Evolutionary conservation across 2,113 vertebrate genomes (phyloP), one percentile per base, ranked within the genome.

Genomic region (Heterotis niloticus): DNA sequence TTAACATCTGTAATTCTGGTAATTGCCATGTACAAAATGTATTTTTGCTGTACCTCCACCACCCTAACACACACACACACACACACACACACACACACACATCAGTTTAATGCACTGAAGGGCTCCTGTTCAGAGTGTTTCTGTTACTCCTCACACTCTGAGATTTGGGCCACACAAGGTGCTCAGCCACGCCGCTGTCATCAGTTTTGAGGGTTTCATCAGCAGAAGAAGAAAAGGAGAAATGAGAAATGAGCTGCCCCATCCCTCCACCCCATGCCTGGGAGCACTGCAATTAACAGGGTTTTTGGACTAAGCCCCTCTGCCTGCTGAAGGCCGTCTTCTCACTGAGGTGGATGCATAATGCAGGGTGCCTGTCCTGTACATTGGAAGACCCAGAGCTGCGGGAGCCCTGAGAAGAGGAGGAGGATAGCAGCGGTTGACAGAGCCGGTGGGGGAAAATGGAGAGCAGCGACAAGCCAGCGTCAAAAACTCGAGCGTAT

Each of bases 201-300:
- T 17, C 18, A 28, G 52, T 78, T 20, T 26, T 44, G 56, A 66
- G 72, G 77, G 65, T 69, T 78, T 78, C 26, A 67, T 78, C 65
- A 57, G 59, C 28, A 44, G 66, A 54, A n/a, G n/a, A n/a, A n/a
- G 18, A 28, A 26, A n/a, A 72, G 62, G 70, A 56, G 56, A 56
- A 78, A 78, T 78, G 70, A 78, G 77, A 78, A 51, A 78, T 71
- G 67, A 78, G 66, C 77, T 44, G 7, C 56, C 7, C 34, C 13
- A 0, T 26, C 34, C 18, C 66, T 59, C 66, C 68, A 16, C 68
- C 13, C 29, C 34, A 28, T 34, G 24, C 10, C 65, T 69, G 76
- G 76, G 76, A 78, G 76, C 52, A n/a, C 51, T 57, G 64, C 77
- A 78, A 70, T 78, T 78, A 78, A 78, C 77, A 44, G 66, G 77